Evolutionary conservation across 2,113 vertebrate genomes (phyloP), one percentile per base, ranked within the genome.

Genomic region (Spilogale gracilis): DNA sequence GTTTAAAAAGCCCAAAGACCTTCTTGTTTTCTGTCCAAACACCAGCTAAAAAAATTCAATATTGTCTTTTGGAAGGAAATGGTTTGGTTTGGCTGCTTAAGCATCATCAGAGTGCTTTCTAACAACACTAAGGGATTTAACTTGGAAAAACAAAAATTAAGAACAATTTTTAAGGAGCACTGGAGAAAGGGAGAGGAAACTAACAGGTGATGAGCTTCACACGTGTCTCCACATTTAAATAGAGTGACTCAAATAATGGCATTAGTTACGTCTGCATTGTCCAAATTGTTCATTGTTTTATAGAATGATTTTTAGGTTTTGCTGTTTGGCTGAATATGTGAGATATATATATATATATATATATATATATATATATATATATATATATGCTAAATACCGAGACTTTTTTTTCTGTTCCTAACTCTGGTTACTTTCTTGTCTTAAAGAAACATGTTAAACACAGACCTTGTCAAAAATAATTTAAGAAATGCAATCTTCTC

Each of bases 31-130:
- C 56, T 93, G 5, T 92, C 5, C 18, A 82, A 82, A 86, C 14
- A 76, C 6, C 12, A 92, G 25, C 52, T 90, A 80, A 23, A 71
- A 81, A 83, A 96, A 86, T 96, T 95, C 52, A 97, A 50, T 95
- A 92, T 76, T 91, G 96, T 78, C 16, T 95, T 61, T 89, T 69
- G 58, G 21, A 88, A 92, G 7, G 18, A 90, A 96, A 60, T 88
- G 2, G 3, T 92, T 94, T 82, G 71, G 18, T 92, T 94, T 82
- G 71, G 18, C 20, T 89, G 11, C 30, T 81, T 85, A 80, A 27
- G 3, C 25, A 52, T 76, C 17, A 67, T 30, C 38, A 76, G 30
- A 88, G 84, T 95, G 48, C 27, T 56, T 92, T 92, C 43, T 43
- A 90, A 43, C 12, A 91, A 45, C 21, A 69, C 1, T 52, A 63